Evolutionary conservation across 2,888 invertebrate genomes (phyloP).

Genomic region (Pyrrhia umbra): DNA sequence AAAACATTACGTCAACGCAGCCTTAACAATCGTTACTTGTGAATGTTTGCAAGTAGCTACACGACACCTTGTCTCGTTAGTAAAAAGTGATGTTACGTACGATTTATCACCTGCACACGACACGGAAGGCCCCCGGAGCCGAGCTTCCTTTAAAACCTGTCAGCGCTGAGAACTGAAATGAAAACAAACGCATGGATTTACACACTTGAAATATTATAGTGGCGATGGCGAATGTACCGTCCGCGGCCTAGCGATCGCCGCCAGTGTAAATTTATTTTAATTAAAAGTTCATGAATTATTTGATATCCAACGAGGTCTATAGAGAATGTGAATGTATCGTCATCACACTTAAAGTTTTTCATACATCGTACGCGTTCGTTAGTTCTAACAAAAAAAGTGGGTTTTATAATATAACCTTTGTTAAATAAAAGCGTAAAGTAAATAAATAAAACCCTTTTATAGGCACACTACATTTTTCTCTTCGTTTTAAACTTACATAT

Average conservation of each 20-base stretch:
- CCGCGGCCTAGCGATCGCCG: constrained; percentile 24
- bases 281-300: constrained; percentile 19
- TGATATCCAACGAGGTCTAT: not conserved
- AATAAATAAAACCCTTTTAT: not conserved
- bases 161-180: constrained; percentile 73
- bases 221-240: constrained; percentile 20
- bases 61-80: constrained; percentile 89
- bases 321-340: not conserved
- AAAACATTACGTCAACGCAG: constrained; percentile 65
- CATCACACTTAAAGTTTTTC: no score
- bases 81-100: constrained; percentile 84
- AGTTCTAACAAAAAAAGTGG: no score
- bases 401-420: no score
- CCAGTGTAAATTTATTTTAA: constrained; percentile 28
- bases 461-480: not conserved
- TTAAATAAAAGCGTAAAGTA: no score
- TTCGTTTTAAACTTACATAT: not conserved
- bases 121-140: constrained; percentile 73
- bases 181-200: constrained; percentile 73
- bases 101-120: constrained; percentile 88
- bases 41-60: constrained; percentile 79
- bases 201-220: constrained; percentile 56
- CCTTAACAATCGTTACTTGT: constrained; percentile 82
- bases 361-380: no score
- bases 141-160: constrained; percentile 78